Conservation (phyloP, 2,113 vertebrate genomes). For the Cololabis saira region DNA sequence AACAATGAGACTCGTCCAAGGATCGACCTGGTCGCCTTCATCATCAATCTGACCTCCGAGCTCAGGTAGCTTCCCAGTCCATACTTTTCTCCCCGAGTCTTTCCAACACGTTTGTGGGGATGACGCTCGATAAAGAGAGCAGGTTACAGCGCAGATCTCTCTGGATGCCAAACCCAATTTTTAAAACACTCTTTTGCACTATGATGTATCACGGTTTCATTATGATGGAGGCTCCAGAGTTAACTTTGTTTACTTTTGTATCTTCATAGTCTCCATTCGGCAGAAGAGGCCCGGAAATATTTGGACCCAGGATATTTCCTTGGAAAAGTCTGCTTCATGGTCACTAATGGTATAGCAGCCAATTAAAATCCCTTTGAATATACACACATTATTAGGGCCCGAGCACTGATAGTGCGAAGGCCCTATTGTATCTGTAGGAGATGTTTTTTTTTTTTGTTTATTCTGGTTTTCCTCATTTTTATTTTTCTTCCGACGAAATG, state of each 20-base stretch:
- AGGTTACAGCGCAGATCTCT: no score
- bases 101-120: not conserved
- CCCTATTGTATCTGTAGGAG: no score
- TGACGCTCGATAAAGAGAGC: no score
- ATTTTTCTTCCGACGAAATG: no score
- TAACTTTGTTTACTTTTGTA: not conserved
- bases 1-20: slow-evolving; percentile 76
- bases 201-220: no score
- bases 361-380: not conserved
- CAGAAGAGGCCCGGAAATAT: slow-evolving; percentile 72
- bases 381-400: no score
- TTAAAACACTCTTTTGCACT: no score
- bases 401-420: no score
- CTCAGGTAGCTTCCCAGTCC: slow-evolving; percentile 8
- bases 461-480: no score
- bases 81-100: not conserved
- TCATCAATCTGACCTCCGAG: slow-evolving; percentile 75
- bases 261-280: slow-evolving; percentile 70
- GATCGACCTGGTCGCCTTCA: slow-evolving; percentile 82
- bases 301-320: slow-evolving; percentile 79
- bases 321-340: slow-evolving; percentile 83
- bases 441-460: no score
- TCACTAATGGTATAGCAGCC: slow-evolving; percentile 72
- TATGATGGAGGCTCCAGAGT: no score
- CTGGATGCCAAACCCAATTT: no score